These are phyloP conservation scores for Lontra canadensis DNA, from an alignment of 2,113 vertebrate species.

Conservation along the genomic window DNA sequence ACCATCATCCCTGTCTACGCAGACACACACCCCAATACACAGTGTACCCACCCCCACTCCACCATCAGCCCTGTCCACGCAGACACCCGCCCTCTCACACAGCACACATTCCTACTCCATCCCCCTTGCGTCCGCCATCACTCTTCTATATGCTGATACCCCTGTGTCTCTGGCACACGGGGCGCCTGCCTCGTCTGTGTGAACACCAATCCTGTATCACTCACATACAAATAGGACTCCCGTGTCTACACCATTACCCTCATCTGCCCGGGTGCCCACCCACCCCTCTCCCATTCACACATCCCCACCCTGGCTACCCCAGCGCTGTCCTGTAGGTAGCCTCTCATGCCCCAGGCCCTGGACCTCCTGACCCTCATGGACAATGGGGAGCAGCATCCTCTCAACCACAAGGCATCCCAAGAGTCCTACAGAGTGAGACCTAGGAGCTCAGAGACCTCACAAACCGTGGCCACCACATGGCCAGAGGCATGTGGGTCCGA, in stretches of 20 bases:
- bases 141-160: fast-evolving
- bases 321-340: background rate
- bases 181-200: fast-evolving
- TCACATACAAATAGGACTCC: fast-evolving
- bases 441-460: too few relatives aligned
- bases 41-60: background rate
- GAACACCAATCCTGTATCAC: fast-evolving
- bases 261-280: background rate
- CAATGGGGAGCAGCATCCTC: fast-evolving
- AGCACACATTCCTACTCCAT: background rate
- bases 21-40: background rate
- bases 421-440: background rate
- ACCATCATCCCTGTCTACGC: background rate
- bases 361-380: background rate
- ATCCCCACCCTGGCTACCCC: background rate
- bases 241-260: fast-evolving
- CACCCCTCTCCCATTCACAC: background rate
- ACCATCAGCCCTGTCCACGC: background rate
- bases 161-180: background rate
- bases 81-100: too few relatives aligned
- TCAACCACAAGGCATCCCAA: background rate
- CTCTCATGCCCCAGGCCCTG: background rate
- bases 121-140: fast-evolving
- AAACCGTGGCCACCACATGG: fast-evolving
- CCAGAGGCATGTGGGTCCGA: background rate